Percentiles rank a stretch among this genome's conserved stretches.
These are phyloP conservation scores for Drosophila meridionalis DNA, from an alignment of 2,888 invertebrate species.

Conservation along the genomic window DNA sequence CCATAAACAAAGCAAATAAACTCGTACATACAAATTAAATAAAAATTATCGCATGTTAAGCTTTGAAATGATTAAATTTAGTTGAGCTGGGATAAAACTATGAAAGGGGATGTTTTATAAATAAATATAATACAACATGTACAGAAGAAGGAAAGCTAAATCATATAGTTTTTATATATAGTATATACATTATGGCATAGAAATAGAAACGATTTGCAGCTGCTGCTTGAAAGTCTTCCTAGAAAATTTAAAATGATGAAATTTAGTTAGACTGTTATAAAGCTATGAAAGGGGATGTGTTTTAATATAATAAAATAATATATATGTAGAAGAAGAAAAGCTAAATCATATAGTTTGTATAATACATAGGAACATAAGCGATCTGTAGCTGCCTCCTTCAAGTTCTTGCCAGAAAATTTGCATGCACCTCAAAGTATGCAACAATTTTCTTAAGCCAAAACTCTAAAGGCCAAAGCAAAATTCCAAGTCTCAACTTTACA, in stretches of 20 bases:
- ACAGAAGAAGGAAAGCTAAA: neutral
- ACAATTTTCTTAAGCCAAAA: slow-evolving; percentile 8
- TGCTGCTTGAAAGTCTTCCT: neutral
- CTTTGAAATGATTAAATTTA: neutral
- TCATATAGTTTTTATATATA: neutral
- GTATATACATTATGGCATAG: neutral
- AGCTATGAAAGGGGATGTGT: neutral
- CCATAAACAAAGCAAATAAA: neutral
- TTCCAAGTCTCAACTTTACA: slow-evolving; percentile 3
- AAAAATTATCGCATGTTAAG: neutral
- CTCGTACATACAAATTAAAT: neutral
- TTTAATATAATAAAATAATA: neutral
- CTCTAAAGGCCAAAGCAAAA: slow-evolving; percentile 1
- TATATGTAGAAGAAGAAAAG: neutral
- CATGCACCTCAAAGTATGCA: slow-evolving; percentile 30
- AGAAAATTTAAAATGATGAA: neutral
- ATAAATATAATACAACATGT: neutral
- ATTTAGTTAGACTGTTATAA: too few species aligned
- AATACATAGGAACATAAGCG: neutral
- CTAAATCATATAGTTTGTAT: neutral
- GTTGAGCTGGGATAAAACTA: neutral
- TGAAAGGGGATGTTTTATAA: neutral
- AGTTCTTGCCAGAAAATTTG: neutral
- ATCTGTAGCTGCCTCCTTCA: too few species aligned
- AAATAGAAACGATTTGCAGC: neutral